phyloP scores from a whole-genome alignment of 2,888 invertebrate species.

The Cetonia aurata region DNA sequence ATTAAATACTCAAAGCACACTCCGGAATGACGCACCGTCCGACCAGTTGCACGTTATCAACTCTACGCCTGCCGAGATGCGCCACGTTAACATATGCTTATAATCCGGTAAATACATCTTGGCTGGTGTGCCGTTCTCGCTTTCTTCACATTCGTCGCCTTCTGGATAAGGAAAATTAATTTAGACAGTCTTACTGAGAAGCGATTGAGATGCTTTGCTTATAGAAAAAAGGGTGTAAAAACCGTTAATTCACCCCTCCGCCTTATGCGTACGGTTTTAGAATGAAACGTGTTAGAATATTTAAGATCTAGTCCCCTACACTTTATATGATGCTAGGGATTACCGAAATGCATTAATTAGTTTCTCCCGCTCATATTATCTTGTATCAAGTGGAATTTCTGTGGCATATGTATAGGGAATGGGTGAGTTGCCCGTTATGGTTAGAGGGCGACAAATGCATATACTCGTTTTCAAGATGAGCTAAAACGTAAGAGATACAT shows the following conservation, averaged over 20 bases:
- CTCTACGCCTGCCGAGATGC: conserved; percentile 31
- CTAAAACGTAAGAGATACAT: neutral
- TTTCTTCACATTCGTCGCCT: conserved; percentile 36
- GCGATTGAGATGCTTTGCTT: conserved; percentile 25
- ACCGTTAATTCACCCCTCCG: conserved; percentile 11
- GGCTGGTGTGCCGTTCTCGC: conserved; percentile 32
- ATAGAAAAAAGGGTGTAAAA: conserved; percentile 15
- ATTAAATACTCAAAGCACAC: conserved; percentile 41
- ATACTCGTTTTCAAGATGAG: conserved; percentile 8
- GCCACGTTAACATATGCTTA: conserved; percentile 36
- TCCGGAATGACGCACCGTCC: conserved; percentile 29
- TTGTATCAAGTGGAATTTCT: conserved; percentile 18
- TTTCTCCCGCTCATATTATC: conserved; percentile 1
- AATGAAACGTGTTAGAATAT: too few species aligned
- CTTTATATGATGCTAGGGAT: conserved; percentile 1
- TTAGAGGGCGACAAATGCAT: neutral
- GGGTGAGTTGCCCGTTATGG: neutral
- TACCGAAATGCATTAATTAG: conserved; percentile 26
- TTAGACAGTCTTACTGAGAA: conserved; percentile 25
- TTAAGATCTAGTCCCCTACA: too few species aligned
- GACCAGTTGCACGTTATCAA: conserved; percentile 36
- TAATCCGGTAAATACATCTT: conserved; percentile 9
- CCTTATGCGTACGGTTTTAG: neutral
- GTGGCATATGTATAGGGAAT: conserved; percentile 13
- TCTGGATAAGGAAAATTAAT: conserved; percentile 37